phyloP scores from a whole-genome alignment of 1,140 invertebrate species.

The Lepidurus arcticus region DNA sequence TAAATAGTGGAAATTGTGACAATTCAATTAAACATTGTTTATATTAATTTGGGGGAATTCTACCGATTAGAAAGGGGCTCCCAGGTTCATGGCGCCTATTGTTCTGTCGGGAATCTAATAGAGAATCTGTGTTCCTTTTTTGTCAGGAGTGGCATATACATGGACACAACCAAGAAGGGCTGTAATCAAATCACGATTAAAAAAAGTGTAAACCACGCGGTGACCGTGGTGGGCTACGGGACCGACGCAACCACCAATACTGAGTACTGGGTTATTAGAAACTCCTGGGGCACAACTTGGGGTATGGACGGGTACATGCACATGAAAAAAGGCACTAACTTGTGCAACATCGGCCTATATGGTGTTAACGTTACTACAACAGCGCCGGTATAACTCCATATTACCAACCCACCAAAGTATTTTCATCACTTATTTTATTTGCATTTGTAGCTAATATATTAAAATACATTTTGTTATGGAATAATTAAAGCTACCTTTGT shows the following conservation, averaged over 20 bases:
- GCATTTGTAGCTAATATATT: too few relatives aligned
- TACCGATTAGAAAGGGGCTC: not conserved
- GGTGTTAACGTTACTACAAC: slow-evolving; percentile 37
- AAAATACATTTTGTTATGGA: too few relatives aligned
- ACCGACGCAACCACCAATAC: not conserved
- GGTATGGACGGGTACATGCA: slow-evolving; percentile 46
- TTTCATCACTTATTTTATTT: too few relatives aligned
- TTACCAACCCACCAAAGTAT: too few relatives aligned
- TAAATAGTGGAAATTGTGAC: not conserved
- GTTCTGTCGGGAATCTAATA: not conserved
- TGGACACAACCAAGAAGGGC: not conserved
- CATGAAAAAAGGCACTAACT: slow-evolving; percentile 46
- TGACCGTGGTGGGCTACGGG: slow-evolving; percentile 31
- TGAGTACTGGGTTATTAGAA: slow-evolving; percentile 32
- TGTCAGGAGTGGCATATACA: slow-evolving; percentile 26
- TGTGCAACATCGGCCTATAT: slow-evolving; percentile 46
- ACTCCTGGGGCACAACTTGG: slow-evolving; percentile 40
- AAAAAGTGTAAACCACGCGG: slow-evolving; percentile 26
- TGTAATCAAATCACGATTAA: not conserved
- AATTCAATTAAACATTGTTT: too few relatives aligned
- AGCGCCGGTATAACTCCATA: too few relatives aligned
- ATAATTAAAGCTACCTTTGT: too few relatives aligned
- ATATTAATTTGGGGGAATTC: too few relatives aligned
- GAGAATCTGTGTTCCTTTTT: not conserved
- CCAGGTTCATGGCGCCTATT: not conserved